phyloP scores from a whole-genome alignment of 2,888 invertebrate species.

The Opisthograptis luteolata region DNA sequence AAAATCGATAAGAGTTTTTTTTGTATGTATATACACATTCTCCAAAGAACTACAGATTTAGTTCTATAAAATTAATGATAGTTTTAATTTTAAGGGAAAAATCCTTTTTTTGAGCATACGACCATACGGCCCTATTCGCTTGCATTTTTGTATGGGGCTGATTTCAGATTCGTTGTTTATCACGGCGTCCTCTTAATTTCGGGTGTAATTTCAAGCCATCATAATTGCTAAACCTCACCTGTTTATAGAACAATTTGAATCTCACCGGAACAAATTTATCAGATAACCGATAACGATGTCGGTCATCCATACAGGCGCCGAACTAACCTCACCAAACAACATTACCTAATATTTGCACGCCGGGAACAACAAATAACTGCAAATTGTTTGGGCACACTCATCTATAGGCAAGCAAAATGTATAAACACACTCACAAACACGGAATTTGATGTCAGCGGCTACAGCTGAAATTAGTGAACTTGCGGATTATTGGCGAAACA shows the following conservation, averaged over 20 bases:
- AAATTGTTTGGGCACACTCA: slow-evolving; percentile 59
- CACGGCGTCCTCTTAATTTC: too few species aligned
- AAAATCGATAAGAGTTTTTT: too few species aligned
- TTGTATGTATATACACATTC: too few species aligned
- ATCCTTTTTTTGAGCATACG: too few species aligned
- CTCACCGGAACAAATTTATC: not conserved
- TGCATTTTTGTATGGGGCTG: too few species aligned
- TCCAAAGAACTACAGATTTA: too few species aligned
- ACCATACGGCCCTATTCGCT: too few species aligned
- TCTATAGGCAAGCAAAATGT: slow-evolving; percentile 32
- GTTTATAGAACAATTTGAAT: slow-evolving; percentile 1
- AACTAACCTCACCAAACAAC: slow-evolving; percentile 39
- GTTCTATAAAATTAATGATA: too few species aligned
- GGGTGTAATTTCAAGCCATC: too few species aligned
- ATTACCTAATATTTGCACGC: slow-evolving; percentile 50
- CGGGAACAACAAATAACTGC: slow-evolving; percentile 59
- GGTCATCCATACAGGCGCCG: not conserved
- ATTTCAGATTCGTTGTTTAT: too few species aligned
- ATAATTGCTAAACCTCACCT: too few species aligned
- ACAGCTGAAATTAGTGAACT: slow-evolving; percentile 32
- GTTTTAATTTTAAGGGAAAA: too few species aligned
- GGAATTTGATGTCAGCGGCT: slow-evolving; percentile 28
- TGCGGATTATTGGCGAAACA: slow-evolving; percentile 25
- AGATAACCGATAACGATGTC: slow-evolving; percentile 1
- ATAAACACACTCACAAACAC: slow-evolving; percentile 28